Evolutionary conservation across 2,113 vertebrate genomes (phyloP).

Genomic region (Euleptes europaea): DNA sequence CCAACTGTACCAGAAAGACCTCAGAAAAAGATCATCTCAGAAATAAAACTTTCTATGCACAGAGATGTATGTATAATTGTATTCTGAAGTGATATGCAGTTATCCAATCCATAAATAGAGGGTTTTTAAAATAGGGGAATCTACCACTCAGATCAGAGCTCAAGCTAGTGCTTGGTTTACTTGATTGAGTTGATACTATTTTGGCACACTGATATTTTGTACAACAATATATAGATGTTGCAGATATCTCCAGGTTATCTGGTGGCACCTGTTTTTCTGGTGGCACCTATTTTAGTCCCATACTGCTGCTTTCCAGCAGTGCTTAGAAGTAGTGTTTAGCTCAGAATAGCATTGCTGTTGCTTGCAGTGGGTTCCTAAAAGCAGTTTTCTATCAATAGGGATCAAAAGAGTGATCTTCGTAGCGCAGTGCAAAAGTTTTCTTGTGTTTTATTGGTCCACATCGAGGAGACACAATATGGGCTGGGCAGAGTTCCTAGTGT

Average conservation of each 20-base stretch:
- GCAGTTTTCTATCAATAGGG: slow-evolving; percentile 26
- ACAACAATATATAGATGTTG: background rate
- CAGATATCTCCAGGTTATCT: background rate
- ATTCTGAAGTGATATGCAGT: slow-evolving; percentile 34
- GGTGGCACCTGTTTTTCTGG: background rate
- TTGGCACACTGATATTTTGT: slow-evolving; percentile 38
- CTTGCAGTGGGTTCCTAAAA: slow-evolving; percentile 12
- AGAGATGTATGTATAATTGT: slow-evolving; percentile 11
- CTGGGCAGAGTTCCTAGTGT: background rate
- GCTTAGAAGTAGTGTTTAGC: slow-evolving; percentile 3
- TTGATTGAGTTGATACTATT: slow-evolving; percentile 7
- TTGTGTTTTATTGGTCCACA: slow-evolving; percentile 18
- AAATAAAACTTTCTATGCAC: slow-evolving; percentile 20
- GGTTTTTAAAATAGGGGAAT: slow-evolving; percentile 29
- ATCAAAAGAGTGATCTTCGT: slow-evolving; percentile 27
- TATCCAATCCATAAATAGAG: slow-evolving; percentile 46
- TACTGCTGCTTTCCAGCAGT: background rate
- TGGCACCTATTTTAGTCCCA: background rate
- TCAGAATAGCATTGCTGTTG: background rate
- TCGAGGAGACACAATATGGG: background rate
- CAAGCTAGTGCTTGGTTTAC: slow-evolving; percentile 33
- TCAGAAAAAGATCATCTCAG: slow-evolving; percentile 25
- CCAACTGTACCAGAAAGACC: background rate
- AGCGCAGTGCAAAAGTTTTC: background rate
- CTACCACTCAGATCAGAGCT: slow-evolving; percentile 24